These are phyloP conservation scores for Pseudolaguvia tuberculata DNA, from an alignment of 2,113 vertebrate species.

Conservation along the genomic window DNA sequence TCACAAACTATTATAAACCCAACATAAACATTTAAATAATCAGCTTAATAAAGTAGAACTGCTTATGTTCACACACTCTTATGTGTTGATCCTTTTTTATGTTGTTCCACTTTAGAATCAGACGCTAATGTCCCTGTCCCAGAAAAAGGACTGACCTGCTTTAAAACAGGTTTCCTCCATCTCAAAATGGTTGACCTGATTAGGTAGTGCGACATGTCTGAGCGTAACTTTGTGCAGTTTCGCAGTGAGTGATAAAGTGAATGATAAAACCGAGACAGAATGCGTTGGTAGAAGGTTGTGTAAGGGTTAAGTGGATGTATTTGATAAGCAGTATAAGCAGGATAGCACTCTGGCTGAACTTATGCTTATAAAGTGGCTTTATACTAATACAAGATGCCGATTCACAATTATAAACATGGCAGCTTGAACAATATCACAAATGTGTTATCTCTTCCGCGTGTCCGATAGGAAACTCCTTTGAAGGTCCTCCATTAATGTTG, in stretches of 20 bases:
- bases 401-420: slow-evolving; percentile 16
- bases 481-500: neutral
- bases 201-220: neutral
- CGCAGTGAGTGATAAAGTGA: neutral
- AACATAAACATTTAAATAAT: too few species aligned
- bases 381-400: slow-evolving; percentile 20
- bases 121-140: neutral
- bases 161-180: slow-evolving; percentile 2
- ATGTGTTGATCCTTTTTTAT: neutral
- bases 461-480: neutral
- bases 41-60: too few species aligned
- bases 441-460: neutral
- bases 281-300: neutral
- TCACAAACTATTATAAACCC: neutral
- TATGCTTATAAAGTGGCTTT: neutral
- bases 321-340: neutral
- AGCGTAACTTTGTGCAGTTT: neutral
- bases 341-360: neutral
- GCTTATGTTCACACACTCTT: too few species aligned
- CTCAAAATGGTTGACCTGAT: slow-evolving; percentile 7
- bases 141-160: slow-evolving; percentile 12
- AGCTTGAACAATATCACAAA: too few species aligned
- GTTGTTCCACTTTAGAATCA: slow-evolving; percentile 9
- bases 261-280: slow-evolving; percentile 13
- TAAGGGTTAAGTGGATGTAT: neutral